A percentile compares a stretch with the other conserved stretches of the same genome.
These are phyloP conservation scores for Collichthys lucidus DNA, from an alignment of 2,113 vertebrate species.

Conservation along the genomic window DNA sequence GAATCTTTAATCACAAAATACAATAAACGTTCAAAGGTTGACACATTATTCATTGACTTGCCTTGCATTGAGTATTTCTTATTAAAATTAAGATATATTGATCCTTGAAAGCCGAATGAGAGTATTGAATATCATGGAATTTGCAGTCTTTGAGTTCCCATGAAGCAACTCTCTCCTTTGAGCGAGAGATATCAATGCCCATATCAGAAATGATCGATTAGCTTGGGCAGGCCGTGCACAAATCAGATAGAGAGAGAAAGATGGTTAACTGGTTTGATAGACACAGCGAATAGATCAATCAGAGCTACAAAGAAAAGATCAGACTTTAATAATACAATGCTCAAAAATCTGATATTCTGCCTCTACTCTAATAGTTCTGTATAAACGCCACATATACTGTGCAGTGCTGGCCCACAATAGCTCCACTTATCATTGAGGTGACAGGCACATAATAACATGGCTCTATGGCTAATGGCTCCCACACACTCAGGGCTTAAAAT, in stretches of 20 bases:
- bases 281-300: slow-evolving; percentile 9
- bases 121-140: not conserved
- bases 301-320: slow-evolving; percentile 38
- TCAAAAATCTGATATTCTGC: slow-evolving; percentile 36
- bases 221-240: not conserved
- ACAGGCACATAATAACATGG: slow-evolving; percentile 76
- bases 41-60: slow-evolving; percentile 1
- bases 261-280: not conserved
- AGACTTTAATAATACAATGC: slow-evolving; percentile 40
- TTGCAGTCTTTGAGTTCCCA: not conserved
- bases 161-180: not conserved
- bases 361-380: slow-evolving; percentile 51
- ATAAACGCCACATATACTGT: slow-evolving; percentile 56
- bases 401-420: slow-evolving; percentile 58
- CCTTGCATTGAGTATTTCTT: not conserved
- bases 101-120: not conserved
- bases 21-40: slow-evolving; percentile 8
- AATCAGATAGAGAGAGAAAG: not conserved
- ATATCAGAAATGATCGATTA: not conserved
- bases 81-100: slow-evolving; percentile 29
- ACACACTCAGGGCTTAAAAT: slow-evolving; percentile 72
- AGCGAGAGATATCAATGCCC: not conserved
- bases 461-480: slow-evolving; percentile 73
- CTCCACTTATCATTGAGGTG: slow-evolving; percentile 72
- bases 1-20: slow-evolving; percentile 14